Percentiles rank a stretch among this genome's conserved stretches.
phyloP scores from a whole-genome alignment of 92 coral and sea anemone genomes.

The Zoanthus solanderi region DNA sequence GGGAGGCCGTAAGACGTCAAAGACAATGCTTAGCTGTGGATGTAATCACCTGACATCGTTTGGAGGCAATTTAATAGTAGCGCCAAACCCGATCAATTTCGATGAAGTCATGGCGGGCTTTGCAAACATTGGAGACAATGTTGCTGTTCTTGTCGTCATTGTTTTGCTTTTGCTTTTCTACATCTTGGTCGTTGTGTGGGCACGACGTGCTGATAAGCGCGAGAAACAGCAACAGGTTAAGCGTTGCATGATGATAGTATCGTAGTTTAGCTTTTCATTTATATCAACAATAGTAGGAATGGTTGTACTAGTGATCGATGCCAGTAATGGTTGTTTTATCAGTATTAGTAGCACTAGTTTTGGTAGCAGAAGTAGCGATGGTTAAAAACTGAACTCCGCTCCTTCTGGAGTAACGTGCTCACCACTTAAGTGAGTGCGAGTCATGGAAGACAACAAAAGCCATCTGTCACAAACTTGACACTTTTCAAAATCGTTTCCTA shows the following conservation, averaged over 20 bases:
- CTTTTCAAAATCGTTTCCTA: no score
- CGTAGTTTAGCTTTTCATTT: background rate
- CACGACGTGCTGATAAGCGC: constrained; percentile 80
- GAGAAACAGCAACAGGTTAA: constrained; percentile 64
- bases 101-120: constrained; percentile 79
- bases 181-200: constrained; percentile 76
- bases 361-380: background rate
- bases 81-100: constrained; percentile 91
- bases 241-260: background rate
- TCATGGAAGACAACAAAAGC: no score
- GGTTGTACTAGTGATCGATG: background rate
- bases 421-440: no score
- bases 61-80: constrained; percentile 86
- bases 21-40: constrained; percentile 43
- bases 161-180: constrained; percentile 63
- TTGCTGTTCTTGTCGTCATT: constrained; percentile 79
- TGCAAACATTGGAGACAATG: constrained; percentile 75
- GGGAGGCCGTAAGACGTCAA: constrained; percentile 24
- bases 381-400: background rate
- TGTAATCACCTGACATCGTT: constrained; percentile 90
- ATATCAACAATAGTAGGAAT: no score
- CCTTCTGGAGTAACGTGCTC: no score
- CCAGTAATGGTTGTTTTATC: background rate
- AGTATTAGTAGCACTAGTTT: background rate
- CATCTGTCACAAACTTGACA: no score